Base-by-base conservation (phyloP, 2,797 vertebrate species). In the Bradypodion ventrale region DNA sequence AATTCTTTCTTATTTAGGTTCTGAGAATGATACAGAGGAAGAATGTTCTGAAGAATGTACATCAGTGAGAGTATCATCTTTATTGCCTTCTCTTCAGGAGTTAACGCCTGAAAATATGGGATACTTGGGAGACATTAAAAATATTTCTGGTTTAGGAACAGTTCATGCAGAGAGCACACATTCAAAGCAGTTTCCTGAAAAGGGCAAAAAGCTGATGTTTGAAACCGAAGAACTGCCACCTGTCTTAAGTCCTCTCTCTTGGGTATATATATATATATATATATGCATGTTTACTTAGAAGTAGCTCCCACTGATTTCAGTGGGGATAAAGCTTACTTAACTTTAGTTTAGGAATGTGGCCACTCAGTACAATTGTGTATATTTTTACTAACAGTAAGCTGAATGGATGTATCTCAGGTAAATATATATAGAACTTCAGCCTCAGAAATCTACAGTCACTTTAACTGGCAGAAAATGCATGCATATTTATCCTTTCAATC, bases 1-100 rank as follows among this genome's bases (percentile, higher is more conserved):
- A 66, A 40, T 6, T 62, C 9, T 78, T 72, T 82, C 42, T 83
- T 85, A 80, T 85, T n/a, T 93, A 99, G 98, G 96, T 94, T 89
- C 75, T 7, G 96, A 96, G 83, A 95, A 96, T 90, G 89, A 80
- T 82, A 89, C 93, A 83, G 94, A 87, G 88, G 85, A 44, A 75
- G 85, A 84, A 80, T 84, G 75, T 75, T 72, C 69, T 75, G 84
- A 91, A 63, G 94, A 93, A 56, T 85, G 56, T 46, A 94, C 89
- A 83, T 92, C 89, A 23, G 78, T 92, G 87, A 89, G 89, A 79
- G 90, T 87, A 79, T 94, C 92, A 0, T 76, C 85, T 4, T 82
- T 75, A 80, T 94, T 89, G 86, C 90, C 85, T 91, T 93, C 8
- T 87, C 94, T 81, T 85, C 90, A 89, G 93, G 90, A 95, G 78